Conservation (phyloP, 2,888 invertebrate species). For the Mycogona germanica region DNA sequence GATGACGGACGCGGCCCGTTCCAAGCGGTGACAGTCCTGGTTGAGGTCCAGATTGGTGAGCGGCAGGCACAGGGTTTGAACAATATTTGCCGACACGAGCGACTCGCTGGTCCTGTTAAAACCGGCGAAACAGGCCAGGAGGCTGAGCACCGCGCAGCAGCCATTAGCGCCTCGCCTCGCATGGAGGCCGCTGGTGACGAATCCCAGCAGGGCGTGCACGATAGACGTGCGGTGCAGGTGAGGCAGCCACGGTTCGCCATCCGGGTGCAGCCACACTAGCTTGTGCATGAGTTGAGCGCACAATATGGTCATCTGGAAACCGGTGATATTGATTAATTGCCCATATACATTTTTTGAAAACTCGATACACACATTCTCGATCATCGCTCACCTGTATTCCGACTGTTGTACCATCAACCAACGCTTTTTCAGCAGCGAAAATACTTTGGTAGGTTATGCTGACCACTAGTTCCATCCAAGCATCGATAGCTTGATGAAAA, state of each 20-base stretch:
- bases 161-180: background rate
- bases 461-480: background rate
- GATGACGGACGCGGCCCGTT: too few species aligned
- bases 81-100: background rate
- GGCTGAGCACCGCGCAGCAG: constrained; percentile 6
- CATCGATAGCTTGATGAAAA: background rate
- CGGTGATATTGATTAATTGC: background rate
- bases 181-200: background rate
- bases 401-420: background rate
- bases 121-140: background rate
- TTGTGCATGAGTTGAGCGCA: constrained; percentile 3
- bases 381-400: background rate
- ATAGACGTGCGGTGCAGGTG: constrained; percentile 6
- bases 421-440: background rate
- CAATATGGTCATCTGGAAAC: constrained; percentile 1
- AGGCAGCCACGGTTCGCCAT: background rate
- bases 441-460: constrained; percentile 1
- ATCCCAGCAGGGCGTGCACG: constrained; percentile 1
- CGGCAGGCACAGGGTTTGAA: constrained; percentile 7
- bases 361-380: background rate
- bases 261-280: background rate
- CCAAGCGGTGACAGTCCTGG: too few species aligned
- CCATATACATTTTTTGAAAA: background rate
- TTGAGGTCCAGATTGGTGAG: too few species aligned
- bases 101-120: background rate